Evolutionary conservation across 2,888 invertebrate species (phyloP).

Genomic region (Apeira syringaria): DNA sequence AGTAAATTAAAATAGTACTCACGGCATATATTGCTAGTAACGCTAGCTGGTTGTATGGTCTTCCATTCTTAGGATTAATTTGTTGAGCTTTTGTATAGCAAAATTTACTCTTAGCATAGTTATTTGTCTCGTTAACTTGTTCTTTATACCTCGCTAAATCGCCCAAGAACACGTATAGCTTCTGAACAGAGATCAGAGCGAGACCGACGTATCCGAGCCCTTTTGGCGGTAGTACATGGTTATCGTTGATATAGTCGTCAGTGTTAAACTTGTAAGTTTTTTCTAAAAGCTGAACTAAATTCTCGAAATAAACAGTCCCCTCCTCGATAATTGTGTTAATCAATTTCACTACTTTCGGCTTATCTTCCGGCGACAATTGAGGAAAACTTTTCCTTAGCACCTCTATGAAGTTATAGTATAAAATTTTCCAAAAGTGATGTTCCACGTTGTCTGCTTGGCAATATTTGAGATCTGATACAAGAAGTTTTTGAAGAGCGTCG

Average conservation of each 20-base stretch:
- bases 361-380: conserved; percentile 84
- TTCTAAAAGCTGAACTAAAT: conserved; percentile 88
- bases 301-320: conserved; percentile 90
- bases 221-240: conserved; percentile 83
- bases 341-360: conserved; percentile 85
- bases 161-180: conserved; percentile 94
- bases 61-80: conserved; percentile 96
- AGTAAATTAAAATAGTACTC: conserved; percentile 59
- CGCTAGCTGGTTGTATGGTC: conserved; percentile 97
- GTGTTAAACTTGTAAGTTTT: conserved; percentile 89
- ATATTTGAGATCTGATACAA: conserved; percentile 92
- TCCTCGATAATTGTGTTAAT: conserved; percentile 90
- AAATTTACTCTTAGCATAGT: conserved; percentile 88
- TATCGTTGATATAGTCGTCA: conserved; percentile 84
- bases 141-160: conserved; percentile 96
- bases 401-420: conserved; percentile 95
- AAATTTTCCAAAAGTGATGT: conserved; percentile 95
- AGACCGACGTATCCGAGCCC: conserved; percentile 87
- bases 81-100: conserved; percentile 97
- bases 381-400: conserved; percentile 87
- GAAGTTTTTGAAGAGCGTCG: conserved; percentile 86
- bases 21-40: conserved; percentile 93
- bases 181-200: conserved; percentile 93
- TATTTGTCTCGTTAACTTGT: conserved; percentile 90
- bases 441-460: conserved; percentile 94